Evolutionary conservation across 2,888 invertebrate genomes (phyloP).

Genomic region (Lucinisca nassula): DNA sequence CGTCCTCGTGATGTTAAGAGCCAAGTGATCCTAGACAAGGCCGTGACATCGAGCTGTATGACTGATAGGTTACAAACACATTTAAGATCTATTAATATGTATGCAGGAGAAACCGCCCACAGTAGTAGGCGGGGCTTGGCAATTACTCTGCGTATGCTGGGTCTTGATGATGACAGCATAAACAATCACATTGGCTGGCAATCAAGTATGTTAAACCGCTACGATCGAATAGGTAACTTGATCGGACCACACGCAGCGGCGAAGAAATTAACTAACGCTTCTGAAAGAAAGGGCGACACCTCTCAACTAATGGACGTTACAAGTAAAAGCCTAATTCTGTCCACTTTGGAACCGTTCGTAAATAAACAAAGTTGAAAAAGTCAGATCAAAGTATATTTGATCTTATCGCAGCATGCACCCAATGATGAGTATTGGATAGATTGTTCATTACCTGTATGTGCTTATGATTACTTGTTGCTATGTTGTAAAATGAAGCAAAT

Average conservation of each 20-base stretch:
- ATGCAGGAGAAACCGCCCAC: slow-evolving; percentile 15
- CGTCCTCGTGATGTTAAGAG: neutral
- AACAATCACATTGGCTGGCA: slow-evolving; percentile 29
- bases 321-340: neutral
- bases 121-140: slow-evolving; percentile 1
- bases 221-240: slow-evolving; percentile 3
- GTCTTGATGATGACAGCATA: slow-evolving; percentile 4
- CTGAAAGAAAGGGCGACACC: neutral
- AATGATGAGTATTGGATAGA: no score
- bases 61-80: neutral
- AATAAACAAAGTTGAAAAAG: neutral
- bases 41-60: neutral
- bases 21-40: neutral
- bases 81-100: neutral
- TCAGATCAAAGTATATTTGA: neutral
- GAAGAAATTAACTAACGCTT: neutral
- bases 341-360: neutral
- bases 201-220: slow-evolving; percentile 7
- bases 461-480: no score
- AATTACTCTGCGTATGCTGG: slow-evolving; percentile 5
- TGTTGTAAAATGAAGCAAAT: no score
- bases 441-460: no score
- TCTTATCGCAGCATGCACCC: no score
- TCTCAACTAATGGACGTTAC: neutral
- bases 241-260: neutral